phyloP scores from a whole-genome alignment of 2,797 vertebrate genomes.

The Darevskia nairensis region DNA sequence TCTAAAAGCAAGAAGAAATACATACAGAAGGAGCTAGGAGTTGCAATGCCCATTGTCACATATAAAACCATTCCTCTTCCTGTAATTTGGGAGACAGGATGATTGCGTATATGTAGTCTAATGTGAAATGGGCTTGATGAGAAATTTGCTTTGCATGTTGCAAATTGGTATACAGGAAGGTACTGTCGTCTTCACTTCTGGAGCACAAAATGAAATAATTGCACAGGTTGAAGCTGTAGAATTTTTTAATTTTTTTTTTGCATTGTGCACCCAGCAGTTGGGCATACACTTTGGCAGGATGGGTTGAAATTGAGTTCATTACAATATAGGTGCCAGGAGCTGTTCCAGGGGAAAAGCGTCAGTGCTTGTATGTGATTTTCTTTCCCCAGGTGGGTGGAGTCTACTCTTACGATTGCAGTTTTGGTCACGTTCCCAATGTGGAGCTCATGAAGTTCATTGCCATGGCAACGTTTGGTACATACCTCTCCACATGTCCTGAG shows the following conservation, averaged over 20 bases:
- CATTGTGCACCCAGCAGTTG: background rate
- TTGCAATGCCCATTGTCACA: too few species aligned
- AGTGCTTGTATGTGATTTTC: background rate
- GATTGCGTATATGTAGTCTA: background rate
- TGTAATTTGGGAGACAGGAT: background rate
- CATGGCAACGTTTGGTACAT: constrained; percentile 95
- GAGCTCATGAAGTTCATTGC: constrained; percentile 99
- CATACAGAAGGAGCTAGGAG: too few species aligned
- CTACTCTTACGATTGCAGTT: constrained; percentile 97
- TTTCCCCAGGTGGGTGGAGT: constrained; percentile 89
- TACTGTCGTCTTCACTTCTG: background rate
- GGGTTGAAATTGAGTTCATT: background rate
- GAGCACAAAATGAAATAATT: background rate
- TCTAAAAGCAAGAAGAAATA: too few species aligned
- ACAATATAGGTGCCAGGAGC: background rate
- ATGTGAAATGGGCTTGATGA: background rate
- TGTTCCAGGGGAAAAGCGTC: background rate
- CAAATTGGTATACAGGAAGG: background rate
- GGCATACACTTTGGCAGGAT: background rate
- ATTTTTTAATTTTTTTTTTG: background rate
- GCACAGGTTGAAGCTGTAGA: background rate
- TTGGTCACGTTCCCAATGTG: constrained; percentile 96
- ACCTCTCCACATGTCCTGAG: constrained; percentile 92
- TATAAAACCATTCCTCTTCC: background rate
- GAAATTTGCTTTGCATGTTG: background rate